A percentile compares a stretch with the other conserved stretches of the same genome.
phyloP scores from a whole-genome alignment of 2,113 vertebrate species.

The Sceloporus tristichus region DNA sequence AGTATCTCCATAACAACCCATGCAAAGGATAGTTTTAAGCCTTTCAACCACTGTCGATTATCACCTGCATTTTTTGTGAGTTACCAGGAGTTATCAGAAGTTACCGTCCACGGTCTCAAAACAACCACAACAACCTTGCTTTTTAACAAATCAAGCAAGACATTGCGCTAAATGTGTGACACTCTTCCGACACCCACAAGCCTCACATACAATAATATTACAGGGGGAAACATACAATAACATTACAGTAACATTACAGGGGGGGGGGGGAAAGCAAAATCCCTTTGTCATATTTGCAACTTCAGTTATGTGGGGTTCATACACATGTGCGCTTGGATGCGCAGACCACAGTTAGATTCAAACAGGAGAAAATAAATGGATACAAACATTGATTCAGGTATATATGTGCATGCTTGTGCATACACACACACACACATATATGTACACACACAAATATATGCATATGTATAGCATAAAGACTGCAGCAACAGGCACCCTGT shows the following conservation, averaged over 20 bases:
- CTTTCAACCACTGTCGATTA: not conserved
- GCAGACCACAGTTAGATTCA: accelerated
- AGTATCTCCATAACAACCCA: constrained; percentile 52
- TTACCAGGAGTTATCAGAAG: constrained; percentile 30
- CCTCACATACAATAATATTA: not conserved
- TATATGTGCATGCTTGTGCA: no score
- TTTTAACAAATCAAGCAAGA: constrained; percentile 8
- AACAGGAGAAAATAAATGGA: constrained; percentile 13
- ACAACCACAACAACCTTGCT: not conserved
- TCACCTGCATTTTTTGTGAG: not conserved
- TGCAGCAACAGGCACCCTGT: constrained; percentile 20
- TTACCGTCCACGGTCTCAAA: not conserved
- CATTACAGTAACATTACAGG: not conserved
- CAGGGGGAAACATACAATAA: no score
- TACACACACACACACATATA: no score
- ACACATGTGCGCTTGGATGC: not conserved
- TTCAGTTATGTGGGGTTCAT: not conserved
- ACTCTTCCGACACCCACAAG: not conserved
- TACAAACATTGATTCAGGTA: constrained; percentile 8
- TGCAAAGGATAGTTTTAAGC: constrained; percentile 44
- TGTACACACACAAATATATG: not conserved
- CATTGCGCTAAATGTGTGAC: not conserved
- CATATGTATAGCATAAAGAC: not conserved
- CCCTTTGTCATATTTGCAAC: not conserved
- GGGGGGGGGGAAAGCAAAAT: not conserved